These are phyloP conservation scores for Perdita meconis DNA, from an alignment of 2,888 invertebrate species.

Conservation along the genomic window DNA sequence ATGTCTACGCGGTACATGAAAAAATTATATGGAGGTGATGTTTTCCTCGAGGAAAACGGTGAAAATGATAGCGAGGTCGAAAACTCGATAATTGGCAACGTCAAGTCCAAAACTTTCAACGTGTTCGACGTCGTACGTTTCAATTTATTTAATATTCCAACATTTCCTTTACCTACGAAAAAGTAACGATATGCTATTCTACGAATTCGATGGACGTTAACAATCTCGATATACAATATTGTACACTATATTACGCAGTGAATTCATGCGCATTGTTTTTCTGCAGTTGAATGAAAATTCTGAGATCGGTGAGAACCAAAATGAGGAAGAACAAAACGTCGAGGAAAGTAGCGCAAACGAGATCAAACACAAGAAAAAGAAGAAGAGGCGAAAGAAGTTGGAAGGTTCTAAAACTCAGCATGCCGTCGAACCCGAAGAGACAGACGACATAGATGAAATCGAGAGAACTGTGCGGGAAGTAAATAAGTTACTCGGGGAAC, in stretches of 20 bases:
- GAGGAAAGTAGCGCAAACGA: slow-evolving; percentile 76
- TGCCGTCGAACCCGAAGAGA: slow-evolving; percentile 56
- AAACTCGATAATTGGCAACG: slow-evolving; percentile 84
- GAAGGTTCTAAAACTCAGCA: slow-evolving; percentile 67
- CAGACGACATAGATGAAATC: slow-evolving; percentile 87
- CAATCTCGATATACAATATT: neutral
- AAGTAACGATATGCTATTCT: too few relatives aligned
- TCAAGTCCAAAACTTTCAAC: slow-evolving; percentile 87
- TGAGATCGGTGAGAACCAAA: slow-evolving; percentile 88
- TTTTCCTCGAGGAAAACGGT: slow-evolving; percentile 85
- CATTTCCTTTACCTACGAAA: neutral
- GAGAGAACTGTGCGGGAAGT: slow-evolving; percentile 89
- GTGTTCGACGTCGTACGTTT: slow-evolving; percentile 89
- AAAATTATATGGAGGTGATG: slow-evolving; percentile 87
- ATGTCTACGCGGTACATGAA: slow-evolving; percentile 89
- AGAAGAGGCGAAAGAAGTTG: slow-evolving; percentile 87
- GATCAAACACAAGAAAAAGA: slow-evolving; percentile 87
- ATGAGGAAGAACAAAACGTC: slow-evolving; percentile 84
- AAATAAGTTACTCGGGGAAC: slow-evolving; percentile 88
- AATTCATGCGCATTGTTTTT: slow-evolving; percentile 39
- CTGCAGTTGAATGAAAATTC: slow-evolving; percentile 88
- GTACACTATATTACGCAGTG: neutral
- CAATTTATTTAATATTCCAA: neutral
- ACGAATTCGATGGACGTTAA: too few relatives aligned
- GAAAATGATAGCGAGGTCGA: slow-evolving; percentile 86